A percentile compares a stretch with the other conserved stretches of the same genome.
These are phyloP conservation scores for Halichondria panicea DNA, from an alignment of 37 sponge, comb jelly and placozoan genomes.

Conservation along the genomic window DNA sequence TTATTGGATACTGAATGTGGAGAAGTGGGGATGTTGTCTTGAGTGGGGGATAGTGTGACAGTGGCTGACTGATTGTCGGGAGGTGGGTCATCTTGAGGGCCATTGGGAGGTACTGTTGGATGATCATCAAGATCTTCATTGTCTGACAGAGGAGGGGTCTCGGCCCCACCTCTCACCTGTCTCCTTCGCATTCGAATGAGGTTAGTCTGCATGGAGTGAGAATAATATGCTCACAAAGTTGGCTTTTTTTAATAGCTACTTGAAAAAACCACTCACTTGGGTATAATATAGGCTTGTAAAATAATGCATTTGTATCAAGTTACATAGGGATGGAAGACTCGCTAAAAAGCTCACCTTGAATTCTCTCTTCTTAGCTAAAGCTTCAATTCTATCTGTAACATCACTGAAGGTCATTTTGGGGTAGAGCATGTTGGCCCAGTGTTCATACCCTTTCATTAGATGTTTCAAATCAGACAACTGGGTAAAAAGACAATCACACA, in stretches of 20 bases:
- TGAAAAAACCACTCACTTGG: neutral
- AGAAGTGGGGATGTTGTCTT: conserved; percentile 9
- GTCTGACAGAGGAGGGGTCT: conserved; percentile 28
- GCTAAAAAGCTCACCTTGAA: conserved; percentile 56
- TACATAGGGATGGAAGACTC: neutral
- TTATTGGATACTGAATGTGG: no score
- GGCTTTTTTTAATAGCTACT: neutral
- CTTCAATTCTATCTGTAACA: conserved; percentile 65
- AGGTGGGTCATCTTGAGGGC: no score
- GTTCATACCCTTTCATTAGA: conserved; percentile 79
- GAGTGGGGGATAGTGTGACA: neutral
- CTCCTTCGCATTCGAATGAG: conserved; percentile 24
- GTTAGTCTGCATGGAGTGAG: conserved; percentile 6
- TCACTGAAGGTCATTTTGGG: conserved; percentile 79
- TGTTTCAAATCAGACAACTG: conserved; percentile 69
- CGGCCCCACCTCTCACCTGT: conserved; percentile 6
- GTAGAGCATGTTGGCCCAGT: conserved; percentile 84
- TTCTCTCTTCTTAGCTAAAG: conserved; percentile 56
- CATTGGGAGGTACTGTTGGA: neutral
- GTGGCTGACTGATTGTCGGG: neutral
- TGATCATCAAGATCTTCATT: conserved; percentile 13
- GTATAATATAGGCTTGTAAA: neutral
- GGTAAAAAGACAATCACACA: neutral
- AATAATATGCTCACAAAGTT: neutral
- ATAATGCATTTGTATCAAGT: neutral